Percentiles rank a stretch among this genome's conserved stretches.
These are phyloP conservation scores for Xestia xanthographa DNA, from an alignment of 2,888 invertebrate species.

Conservation along the genomic window DNA sequence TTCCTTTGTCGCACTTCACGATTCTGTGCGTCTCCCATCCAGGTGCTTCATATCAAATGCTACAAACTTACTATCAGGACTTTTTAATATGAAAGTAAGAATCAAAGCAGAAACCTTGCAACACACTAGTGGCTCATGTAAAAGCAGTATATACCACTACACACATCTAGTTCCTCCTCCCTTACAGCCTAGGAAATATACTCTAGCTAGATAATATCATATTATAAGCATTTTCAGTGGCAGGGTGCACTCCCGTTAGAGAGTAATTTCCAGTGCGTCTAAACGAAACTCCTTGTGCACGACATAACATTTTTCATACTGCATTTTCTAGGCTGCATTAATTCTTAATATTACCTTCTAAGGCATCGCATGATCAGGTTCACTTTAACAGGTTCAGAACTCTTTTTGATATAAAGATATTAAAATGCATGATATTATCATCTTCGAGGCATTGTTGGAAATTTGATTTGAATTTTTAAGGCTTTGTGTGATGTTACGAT, in stretches of 20 bases:
- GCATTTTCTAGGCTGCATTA: conserved; percentile 61
- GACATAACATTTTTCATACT: conserved; percentile 62
- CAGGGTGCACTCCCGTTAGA: conserved; percentile 45
- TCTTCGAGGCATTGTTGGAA: neutral
- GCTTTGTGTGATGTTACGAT: neutral
- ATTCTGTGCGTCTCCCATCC: too few relatives aligned
- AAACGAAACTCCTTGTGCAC: conserved; percentile 42
- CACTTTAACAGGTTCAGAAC: conserved; percentile 22
- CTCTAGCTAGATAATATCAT: conserved; percentile 45
- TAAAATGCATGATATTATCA: neutral
- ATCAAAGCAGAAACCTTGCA: too few relatives aligned
- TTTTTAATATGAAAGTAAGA: neutral
- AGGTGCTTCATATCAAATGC: neutral
- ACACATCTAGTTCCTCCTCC: neutral
- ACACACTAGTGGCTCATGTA: neutral
- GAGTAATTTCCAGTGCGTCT: conserved; percentile 56
- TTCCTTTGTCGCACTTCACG: too few relatives aligned
- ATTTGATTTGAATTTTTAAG: neutral
- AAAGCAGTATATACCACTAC: neutral
- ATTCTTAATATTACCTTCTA: conserved; percentile 52
- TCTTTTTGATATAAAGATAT: conserved; percentile 18
- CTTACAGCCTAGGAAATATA: conserved; percentile 12
- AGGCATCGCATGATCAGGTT: conserved; percentile 42
- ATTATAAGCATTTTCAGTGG: conserved; percentile 55
- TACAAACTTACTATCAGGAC: neutral